phyloP scores from a whole-genome alignment of 2,113 vertebrate species.

The Tachuris rubrigastra region DNA sequence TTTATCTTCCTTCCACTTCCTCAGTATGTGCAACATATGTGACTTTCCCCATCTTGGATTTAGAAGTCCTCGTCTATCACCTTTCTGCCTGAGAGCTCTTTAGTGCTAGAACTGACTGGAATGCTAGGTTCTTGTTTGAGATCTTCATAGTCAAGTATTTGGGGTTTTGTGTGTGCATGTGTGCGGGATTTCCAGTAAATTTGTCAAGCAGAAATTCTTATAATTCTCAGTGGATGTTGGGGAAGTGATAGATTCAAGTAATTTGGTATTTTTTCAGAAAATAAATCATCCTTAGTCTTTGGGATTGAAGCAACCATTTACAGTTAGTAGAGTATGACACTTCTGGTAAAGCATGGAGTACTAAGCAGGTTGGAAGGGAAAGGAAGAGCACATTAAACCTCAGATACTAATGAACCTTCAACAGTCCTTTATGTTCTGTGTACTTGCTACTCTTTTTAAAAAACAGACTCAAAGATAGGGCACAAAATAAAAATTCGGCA shows the following conservation, averaged over 20 bases:
- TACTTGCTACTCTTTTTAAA: neutral
- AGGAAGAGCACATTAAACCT: neutral
- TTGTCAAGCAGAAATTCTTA: neutral
- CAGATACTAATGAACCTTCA: neutral
- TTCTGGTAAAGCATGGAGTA: neutral
- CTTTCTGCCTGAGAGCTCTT: neutral
- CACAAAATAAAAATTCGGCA: neutral
- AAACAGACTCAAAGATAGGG: neutral
- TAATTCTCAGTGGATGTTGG: neutral
- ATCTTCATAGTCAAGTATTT: neutral
- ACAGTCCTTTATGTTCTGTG: neutral
- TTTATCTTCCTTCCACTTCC: neutral
- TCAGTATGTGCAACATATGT: neutral
- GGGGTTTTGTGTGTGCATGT: neutral
- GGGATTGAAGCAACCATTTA: neutral
- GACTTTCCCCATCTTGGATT: neutral
- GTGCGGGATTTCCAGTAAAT: neutral
- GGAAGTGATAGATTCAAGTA: neutral
- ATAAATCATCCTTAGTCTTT: neutral
- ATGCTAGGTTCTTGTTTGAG: neutral
- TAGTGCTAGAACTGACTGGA: neutral
- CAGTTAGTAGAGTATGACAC: neutral
- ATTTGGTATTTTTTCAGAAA: neutral
- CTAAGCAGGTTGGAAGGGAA: neutral
- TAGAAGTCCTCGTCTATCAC: neutral